These are phyloP conservation scores for Bombus balteatus DNA, from an alignment of 1,140 invertebrate genomes.

Conservation along the genomic window DNA sequence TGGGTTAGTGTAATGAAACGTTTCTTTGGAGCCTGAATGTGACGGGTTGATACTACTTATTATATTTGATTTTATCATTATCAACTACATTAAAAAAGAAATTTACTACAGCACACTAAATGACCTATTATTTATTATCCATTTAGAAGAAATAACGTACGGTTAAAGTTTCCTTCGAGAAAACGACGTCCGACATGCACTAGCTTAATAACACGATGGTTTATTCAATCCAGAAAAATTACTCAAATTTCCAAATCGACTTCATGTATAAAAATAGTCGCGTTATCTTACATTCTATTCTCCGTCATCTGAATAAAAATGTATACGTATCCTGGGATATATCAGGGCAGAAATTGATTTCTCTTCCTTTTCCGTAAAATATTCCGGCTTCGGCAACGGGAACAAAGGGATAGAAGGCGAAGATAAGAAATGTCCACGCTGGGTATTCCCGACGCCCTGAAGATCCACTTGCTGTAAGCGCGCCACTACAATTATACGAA, in stretches of 20 bases:
- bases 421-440: slow-evolving; percentile 8
- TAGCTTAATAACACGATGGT: background rate
- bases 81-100: background rate
- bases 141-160: background rate
- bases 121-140: background rate
- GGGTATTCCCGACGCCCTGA: background rate
- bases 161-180: background rate
- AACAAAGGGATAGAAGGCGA: background rate
- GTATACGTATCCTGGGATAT: background rate
- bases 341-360: background rate
- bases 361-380: background rate
- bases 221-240: background rate
- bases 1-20: background rate
- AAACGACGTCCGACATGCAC: background rate
- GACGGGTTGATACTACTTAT: background rate
- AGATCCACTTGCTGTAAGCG: slow-evolving; percentile 45
- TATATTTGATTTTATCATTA: background rate
- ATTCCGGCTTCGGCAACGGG: background rate
- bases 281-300: background rate
- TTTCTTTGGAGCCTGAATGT: background rate
- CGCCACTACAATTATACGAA: slow-evolving; percentile 79
- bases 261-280: background rate
- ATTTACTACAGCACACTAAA: background rate
- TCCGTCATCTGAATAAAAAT: background rate
- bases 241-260: background rate